phyloP scores from a whole-genome alignment of 1,140 invertebrate genomes.

The Leptopilina clavipes region DNA sequence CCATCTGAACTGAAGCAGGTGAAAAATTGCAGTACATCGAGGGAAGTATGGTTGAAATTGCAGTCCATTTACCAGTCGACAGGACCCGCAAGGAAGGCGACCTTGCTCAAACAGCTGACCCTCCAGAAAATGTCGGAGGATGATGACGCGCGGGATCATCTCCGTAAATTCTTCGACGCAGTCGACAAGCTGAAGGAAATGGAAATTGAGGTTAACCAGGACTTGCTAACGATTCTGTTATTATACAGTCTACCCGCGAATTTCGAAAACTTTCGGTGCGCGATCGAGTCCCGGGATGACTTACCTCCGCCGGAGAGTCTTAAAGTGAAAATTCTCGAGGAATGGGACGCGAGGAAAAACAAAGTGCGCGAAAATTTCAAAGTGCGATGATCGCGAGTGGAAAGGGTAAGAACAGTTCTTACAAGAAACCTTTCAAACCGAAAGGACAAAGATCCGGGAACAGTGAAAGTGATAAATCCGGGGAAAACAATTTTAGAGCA shows the following conservation, averaged over 20 bases:
- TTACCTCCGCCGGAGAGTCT: not conserved
- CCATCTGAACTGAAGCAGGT: not conserved
- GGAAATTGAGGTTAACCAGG: not conserved
- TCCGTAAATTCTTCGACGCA: not conserved
- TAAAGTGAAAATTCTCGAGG: too few species aligned
- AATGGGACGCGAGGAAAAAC: too few species aligned
- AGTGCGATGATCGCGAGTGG: not conserved
- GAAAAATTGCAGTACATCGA: not conserved
- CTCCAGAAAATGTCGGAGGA: not conserved
- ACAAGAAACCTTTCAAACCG: not conserved
- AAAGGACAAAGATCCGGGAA: not conserved
- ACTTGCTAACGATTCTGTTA: not conserved
- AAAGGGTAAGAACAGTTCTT: not conserved
- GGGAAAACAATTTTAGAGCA: too few species aligned
- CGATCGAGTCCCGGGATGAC: not conserved
- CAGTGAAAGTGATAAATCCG: not conserved
- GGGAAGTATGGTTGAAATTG: slow-evolving; percentile 14
- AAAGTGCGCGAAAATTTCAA: too few species aligned
- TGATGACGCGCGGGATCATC: not conserved
- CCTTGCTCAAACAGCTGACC: slow-evolving; percentile 2
- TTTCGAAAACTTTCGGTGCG: not conserved
- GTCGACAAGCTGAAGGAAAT: not conserved
- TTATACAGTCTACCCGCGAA: not conserved
- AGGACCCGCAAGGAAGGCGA: not conserved
- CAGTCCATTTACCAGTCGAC: slow-evolving; percentile 14